Base-by-base conservation (phyloP, 2,888 invertebrate genomes). In the Stenichneumon culpator region DNA sequence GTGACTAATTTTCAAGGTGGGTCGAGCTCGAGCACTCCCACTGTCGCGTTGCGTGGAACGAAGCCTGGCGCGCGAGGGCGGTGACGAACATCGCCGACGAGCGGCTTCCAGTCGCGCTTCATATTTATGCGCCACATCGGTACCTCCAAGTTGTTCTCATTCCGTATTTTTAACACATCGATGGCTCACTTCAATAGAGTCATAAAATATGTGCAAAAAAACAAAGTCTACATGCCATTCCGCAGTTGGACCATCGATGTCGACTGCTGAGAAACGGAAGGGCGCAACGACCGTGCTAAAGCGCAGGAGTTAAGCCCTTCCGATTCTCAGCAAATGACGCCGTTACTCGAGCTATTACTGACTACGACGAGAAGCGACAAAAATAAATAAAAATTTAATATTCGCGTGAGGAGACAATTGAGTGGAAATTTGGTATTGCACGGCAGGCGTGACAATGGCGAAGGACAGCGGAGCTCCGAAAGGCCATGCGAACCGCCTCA, bases 1-100 rank as follows among this genome's bases (percentile, higher is more conserved):
- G 89, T 91, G 92, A 93, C 91, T 92, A 91, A 92, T 92, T 92
- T 89, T 89, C 89, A 79, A 87, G 88, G 84, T 84, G 57, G 44
- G 44, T 47, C 79, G 54, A 32, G 52, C 50, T 19, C 28, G 6
- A 73, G 68, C 63, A 63, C 73, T 78, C 75, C 78, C 82, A 79
- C 57, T 74, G 70, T 73, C 74, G 74, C 54, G 70, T 73, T 47
- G 80, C 77, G 44, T 39, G 25, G 44, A 47, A 14, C 60, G 57
- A 69, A 25, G 83, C 78, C 86, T 52, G 88, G 89, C 81, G 89
- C 87, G 89, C 89, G 92, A 89, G 88, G 91, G 91, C 91, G 92
- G 90, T 92, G 92, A 93, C 92, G 92, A 91, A 92, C 92, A 91
- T 89, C 68, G 63, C 73, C 63, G 78, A 63, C 68, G 89, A 84